Percentiles rank a stretch among this genome's conserved stretches.
These are phyloP conservation scores for Drosophila erecta DNA, from an alignment of 1,140 invertebrate genomes.

Conservation along the genomic window DNA sequence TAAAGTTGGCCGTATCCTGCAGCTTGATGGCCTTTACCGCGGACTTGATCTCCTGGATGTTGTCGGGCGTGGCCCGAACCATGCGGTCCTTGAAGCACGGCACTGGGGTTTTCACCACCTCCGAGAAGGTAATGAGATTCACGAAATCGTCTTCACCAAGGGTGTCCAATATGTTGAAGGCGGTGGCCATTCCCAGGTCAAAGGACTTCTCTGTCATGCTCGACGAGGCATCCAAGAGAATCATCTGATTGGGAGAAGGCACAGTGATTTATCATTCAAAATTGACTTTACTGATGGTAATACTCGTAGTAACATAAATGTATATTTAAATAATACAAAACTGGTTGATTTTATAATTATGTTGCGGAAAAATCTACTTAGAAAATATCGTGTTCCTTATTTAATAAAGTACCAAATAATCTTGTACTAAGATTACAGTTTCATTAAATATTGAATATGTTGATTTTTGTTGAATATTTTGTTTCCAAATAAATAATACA, in stretches of 20 bases:
- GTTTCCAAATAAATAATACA: neutral
- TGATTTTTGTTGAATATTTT: neutral
- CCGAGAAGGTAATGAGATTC: conserved; percentile 94
- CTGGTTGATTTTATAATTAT: too few relatives aligned
- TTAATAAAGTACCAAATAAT: too few relatives aligned
- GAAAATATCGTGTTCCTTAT: too few relatives aligned
- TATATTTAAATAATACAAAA: neutral
- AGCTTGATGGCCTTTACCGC: conserved; percentile 89
- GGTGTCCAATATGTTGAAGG: conserved; percentile 95
- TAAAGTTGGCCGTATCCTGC: conserved; percentile 95
- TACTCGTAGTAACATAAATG: neutral
- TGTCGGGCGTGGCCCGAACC: conserved; percentile 95
- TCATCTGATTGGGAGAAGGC: conserved; percentile 85
- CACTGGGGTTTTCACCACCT: conserved; percentile 90
- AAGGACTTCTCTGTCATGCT: conserved; percentile 94
- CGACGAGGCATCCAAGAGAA: conserved; percentile 95
- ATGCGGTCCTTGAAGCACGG: conserved; percentile 95
- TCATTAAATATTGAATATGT: neutral
- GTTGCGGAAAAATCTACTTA: too few relatives aligned
- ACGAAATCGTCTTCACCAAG: conserved; percentile 98
- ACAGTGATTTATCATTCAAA: too few relatives aligned
- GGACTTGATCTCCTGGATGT: conserved; percentile 92
- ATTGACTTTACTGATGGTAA: neutral
- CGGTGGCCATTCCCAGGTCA: conserved; percentile 93
- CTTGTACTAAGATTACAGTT: too few relatives aligned